Conservation (phyloP, 2,888 invertebrate genomes). For the Cephus rjabovi region DNA sequence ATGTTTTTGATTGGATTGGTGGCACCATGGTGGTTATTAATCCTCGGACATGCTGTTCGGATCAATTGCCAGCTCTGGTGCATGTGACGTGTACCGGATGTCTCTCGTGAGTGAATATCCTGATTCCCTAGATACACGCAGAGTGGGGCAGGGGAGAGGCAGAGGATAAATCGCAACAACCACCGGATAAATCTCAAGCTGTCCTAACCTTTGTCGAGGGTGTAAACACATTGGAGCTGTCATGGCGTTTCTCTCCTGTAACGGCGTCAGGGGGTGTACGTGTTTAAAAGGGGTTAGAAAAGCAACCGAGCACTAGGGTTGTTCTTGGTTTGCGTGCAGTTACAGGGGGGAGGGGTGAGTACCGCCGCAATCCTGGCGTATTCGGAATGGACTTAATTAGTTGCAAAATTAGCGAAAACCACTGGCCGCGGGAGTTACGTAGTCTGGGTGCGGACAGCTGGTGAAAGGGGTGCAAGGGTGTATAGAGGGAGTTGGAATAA, state of each 20-base stretch:
- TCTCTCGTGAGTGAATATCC: neutral
- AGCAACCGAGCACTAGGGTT: neutral
- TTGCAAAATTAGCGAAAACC: constrained; percentile 50
- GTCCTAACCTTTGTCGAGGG: neutral
- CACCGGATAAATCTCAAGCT: neutral
- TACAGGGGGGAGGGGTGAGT: accelerated
- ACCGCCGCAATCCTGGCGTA: constrained; percentile 32
- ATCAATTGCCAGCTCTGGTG: neutral
- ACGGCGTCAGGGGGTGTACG: neutral
- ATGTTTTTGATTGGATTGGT: neutral
- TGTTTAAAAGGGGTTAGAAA: neutral
- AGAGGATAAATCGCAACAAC: neutral
- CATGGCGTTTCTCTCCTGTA: neutral
- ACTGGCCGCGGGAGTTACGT: constrained; percentile 10
- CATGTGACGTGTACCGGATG: neutral
- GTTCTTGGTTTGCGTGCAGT: neutral
- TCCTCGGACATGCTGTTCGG: neutral
- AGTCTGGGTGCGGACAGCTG: neutral
- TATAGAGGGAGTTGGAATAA: neutral
- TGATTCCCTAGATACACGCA: neutral
- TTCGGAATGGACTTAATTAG: constrained; percentile 47
- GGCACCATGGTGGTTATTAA: neutral
- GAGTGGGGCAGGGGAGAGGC: neutral
- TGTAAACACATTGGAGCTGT: neutral
- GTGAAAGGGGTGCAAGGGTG: neutral